Evolutionary conservation across 2,113 vertebrate species (phyloP).

Genomic region (Aegithalos caudatus): DNA sequence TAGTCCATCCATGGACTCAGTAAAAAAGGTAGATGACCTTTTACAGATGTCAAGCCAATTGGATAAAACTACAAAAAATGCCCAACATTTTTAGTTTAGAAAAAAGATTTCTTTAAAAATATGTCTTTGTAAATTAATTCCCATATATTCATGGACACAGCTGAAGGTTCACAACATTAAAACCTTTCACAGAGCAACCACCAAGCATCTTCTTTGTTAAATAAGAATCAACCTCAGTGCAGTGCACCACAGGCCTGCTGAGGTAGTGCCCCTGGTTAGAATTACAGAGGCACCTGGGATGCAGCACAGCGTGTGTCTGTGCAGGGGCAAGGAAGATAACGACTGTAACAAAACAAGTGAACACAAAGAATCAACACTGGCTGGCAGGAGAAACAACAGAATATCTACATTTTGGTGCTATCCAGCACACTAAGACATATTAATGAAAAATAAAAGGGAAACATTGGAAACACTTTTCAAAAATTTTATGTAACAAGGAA

Average conservation of each 20-base stretch:
- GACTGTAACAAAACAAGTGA: not conserved
- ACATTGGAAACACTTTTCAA: not conserved
- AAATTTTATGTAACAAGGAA: not conserved
- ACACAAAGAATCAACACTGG: not conserved
- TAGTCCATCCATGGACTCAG: not conserved
- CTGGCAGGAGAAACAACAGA: not conserved
- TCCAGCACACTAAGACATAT: not conserved
- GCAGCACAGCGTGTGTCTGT: rapidly evolving
- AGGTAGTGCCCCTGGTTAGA: not conserved
- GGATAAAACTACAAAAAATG: not conserved
- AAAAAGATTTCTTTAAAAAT: not conserved
- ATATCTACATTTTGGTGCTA: not conserved
- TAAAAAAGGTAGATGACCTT: not conserved
- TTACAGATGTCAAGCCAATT: not conserved
- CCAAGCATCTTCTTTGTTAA: not conserved
- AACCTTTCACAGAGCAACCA: not conserved
- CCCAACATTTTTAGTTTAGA: not conserved
- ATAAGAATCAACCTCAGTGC: not conserved
- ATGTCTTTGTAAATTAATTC: not conserved
- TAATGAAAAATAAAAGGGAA: not conserved
- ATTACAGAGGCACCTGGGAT: not conserved
- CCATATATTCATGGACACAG: not conserved
- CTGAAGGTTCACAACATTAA: not conserved
- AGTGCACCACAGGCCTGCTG: not conserved
- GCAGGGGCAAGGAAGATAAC: not conserved